Evolutionary conservation across 2,797 vertebrate genomes (phyloP), one percentile per base, ranked within the genome.

Genomic region (Crocidura indochinensis): DNA sequence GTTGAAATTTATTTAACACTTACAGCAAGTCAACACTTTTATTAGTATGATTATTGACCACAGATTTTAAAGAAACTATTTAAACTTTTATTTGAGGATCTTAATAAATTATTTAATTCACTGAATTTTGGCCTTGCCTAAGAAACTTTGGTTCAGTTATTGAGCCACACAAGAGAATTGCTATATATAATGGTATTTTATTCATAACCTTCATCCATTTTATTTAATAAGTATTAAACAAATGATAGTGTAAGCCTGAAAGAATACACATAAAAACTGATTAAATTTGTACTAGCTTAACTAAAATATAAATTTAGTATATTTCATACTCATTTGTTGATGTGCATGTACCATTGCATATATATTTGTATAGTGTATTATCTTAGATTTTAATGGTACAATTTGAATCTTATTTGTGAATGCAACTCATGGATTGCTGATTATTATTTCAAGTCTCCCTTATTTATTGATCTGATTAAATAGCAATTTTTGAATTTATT

Each of bases 1-100:
- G n/a, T n/a, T n/a, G n/a, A n/a, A n/a, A n/a, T n/a, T 95, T 95
- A 95, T 96, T 94, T 94, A 96, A 93, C 85, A 92, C 85, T 93
- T 96, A 47, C 51, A 95, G 81, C 90, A 91, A 94, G 84, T 94
- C 90, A 95, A 95, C 94, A 88, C 81, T 93, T 93, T 95, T 91
- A 95, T 95, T 94, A 95, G 93, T 94, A 89, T 85, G 84, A 38
- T 90, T 95, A 85, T 95, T 95, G 94, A 91, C 90, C 84, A 87
- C 77, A 94, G 86, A 8, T 56, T 81, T 92, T 92, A 95, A 92
- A 95, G 83, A 87, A 79, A 96, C 75, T 92, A 89, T 91, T 95
- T 94, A 92, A 93, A 90, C 88, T 92, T 87, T 26, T 87, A 65
- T 87, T 94, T 96, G 92, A 95, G 94, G 84, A 94, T 88, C 51